Base-by-base conservation (phyloP, 1,140 invertebrate genomes). In the Drosophila neocordata region DNA sequence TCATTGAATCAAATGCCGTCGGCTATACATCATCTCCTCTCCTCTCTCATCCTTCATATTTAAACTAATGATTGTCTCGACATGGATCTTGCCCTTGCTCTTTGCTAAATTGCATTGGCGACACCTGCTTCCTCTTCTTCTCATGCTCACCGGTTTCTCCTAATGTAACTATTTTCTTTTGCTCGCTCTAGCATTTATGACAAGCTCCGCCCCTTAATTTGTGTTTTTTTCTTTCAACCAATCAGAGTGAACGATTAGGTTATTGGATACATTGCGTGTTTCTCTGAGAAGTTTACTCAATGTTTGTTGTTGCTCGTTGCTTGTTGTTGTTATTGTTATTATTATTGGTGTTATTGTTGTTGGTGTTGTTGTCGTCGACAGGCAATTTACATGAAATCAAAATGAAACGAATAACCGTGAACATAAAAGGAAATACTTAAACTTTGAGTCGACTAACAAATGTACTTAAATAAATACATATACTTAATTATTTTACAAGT, bases 321-420 rank as follows among this genome's bases (percentile, higher is more conserved):
- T 52, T 38, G 18, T 62, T 60, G 15, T 56, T 72, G 34, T 48
- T 24, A 31, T 35, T 74, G 51, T 53, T 55, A 31, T 63, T 74
- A 52, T n/a, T 69, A 52, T 48, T 73, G 34, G 13, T 69, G 56
- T 70, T 70, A 44, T 41, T 67, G 60, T 37, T 70, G 65, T 77
- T 85, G 70, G 78, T 87, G 81, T 84, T 84, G 81, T 76, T 84
- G 82, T 87, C 82, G 83, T 57, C 82, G 82, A 87, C 82, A 87
- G 83, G 82, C 75, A 88, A 87, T 87, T 87, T 87, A 82, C 82
- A 87, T 87, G 82, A 88, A 87, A 87, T 87, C 82, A 87, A 87
- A 87, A 87, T 88, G 83, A 88, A 88, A 78, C 71, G 78, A 65
- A 69, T 78, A 82, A 87, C 73, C 60, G 35, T 13, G 9, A 18